Evolutionary conservation across 2,888 invertebrate species (phyloP).

Genomic region (Hemicrepidius hirtus): DNA sequence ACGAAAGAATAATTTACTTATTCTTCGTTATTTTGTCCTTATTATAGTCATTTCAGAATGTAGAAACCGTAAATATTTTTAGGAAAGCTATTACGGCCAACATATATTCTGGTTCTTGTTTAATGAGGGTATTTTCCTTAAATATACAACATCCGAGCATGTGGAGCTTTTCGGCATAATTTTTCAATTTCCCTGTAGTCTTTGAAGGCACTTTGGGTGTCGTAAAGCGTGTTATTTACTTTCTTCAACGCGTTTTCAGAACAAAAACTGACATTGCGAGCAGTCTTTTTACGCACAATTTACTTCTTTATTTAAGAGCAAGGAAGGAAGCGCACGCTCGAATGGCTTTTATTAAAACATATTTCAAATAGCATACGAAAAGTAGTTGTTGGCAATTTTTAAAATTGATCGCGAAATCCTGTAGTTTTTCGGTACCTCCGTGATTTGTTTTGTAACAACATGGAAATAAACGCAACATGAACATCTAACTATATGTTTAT

Average conservation of each 20-base stretch:
- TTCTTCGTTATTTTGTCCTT: neutral
- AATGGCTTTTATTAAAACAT: slow-evolving; percentile 38
- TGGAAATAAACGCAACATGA: too few species aligned
- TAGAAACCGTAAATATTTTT: slow-evolving; percentile 7
- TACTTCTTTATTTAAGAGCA: slow-evolving; percentile 38
- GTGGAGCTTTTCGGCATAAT: slow-evolving; percentile 23
- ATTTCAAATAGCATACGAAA: slow-evolving; percentile 29
- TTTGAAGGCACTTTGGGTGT: slow-evolving; percentile 22
- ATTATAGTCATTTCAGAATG: slow-evolving; percentile 6
- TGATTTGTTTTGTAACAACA: too few species aligned
- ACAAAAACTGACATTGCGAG: slow-evolving; percentile 23
- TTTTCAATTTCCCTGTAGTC: slow-evolving; percentile 28
- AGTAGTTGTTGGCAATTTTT: slow-evolving; percentile 32
- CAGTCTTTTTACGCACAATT: slow-evolving; percentile 37
- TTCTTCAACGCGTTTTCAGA: slow-evolving; percentile 25
- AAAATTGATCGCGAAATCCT: neutral
- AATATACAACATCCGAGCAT: slow-evolving; percentile 21
- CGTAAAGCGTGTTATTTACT: slow-evolving; percentile 34
- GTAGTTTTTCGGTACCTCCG: too few species aligned
- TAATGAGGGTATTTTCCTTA: slow-evolving; percentile 24
- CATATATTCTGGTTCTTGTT: slow-evolving; percentile 11
- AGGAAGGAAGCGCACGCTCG: slow-evolving; percentile 29
- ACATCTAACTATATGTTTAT: neutral
- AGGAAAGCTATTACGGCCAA: neutral
- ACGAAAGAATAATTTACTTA: slow-evolving; percentile 7